Evolutionary conservation across 2,113 vertebrate genomes (phyloP).

Genomic region (Tylochromis polylepis): DNA sequence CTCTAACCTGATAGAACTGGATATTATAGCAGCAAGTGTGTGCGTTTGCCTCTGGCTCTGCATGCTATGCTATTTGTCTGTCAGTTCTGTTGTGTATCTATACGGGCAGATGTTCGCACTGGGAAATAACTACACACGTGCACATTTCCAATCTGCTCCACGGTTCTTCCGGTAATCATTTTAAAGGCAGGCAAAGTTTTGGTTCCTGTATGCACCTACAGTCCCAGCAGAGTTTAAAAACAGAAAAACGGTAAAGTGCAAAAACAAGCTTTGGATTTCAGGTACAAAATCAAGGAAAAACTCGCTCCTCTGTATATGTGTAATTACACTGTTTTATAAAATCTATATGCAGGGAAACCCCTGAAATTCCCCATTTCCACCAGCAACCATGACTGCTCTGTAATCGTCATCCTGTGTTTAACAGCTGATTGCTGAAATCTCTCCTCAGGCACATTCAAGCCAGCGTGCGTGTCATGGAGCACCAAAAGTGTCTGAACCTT

Average conservation of each 20-base stretch:
- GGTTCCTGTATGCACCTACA: background rate
- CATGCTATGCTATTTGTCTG: background rate
- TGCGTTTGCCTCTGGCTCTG: background rate
- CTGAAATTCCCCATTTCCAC: background rate
- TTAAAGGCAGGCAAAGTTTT: background rate
- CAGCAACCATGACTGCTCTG: background rate
- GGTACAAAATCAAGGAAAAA: background rate
- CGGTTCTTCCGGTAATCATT: background rate
- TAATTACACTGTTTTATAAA: background rate
- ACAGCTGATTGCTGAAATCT: background rate
- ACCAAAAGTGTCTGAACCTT: background rate
- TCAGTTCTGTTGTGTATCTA: background rate
- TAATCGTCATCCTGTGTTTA: background rate
- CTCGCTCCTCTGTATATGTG: background rate
- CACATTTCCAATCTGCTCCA: background rate
- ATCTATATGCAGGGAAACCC: background rate
- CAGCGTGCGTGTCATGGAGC: background rate
- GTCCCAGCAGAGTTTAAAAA: background rate
- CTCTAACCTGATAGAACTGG: slow-evolving; percentile 42
- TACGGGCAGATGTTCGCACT: background rate
- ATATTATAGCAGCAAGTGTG: slow-evolving; percentile 4
- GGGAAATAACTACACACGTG: background rate
- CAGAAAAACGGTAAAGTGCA: fast-evolving
- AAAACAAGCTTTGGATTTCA: background rate
- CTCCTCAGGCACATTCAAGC: background rate